Percentiles rank a stretch among this genome's conserved stretches.
Evolutionary conservation across 2,113 vertebrate genomes (phyloP).

Genomic region (Marcusenius ussheri): DNA sequence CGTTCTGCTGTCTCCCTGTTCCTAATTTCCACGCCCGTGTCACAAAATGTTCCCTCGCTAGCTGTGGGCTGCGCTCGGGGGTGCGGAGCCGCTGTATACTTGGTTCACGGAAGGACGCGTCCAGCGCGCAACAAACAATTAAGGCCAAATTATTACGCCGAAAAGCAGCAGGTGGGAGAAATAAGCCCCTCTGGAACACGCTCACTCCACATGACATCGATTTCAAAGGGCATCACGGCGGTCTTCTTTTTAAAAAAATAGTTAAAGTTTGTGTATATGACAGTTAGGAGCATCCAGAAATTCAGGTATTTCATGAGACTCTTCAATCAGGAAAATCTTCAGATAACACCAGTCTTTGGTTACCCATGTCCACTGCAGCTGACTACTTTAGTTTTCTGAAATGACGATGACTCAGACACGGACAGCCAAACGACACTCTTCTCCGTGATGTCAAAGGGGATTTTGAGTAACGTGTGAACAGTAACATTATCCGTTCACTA

Average conservation of each 20-base stretch:
- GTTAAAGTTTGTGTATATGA: not conserved
- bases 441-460: not conserved
- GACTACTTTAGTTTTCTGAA: not conserved
- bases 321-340: not conserved
- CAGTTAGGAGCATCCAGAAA: not conserved
- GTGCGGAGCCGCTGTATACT: not conserved
- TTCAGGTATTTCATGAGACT: not conserved
- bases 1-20: not conserved
- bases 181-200: slow-evolving; percentile 23
- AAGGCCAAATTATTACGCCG: not conserved
- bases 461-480: slow-evolving; percentile 11
- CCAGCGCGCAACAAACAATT: not conserved
- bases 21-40: not conserved
- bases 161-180: slow-evolving; percentile 21
- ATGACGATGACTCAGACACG: not conserved
- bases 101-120: not conserved
- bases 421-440: not conserved
- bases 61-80: not conserved
- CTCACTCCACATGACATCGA: not conserved
- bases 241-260: slow-evolving; percentile 22
- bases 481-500: not conserved
- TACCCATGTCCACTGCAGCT: not conserved
- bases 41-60: slow-evolving; percentile 4
- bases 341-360: not conserved
- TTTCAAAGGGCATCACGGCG: slow-evolving; percentile 23